These are phyloP conservation scores for Orthonevra nobilis DNA, from an alignment of 2,888 invertebrate species.

Conservation along the genomic window DNA sequence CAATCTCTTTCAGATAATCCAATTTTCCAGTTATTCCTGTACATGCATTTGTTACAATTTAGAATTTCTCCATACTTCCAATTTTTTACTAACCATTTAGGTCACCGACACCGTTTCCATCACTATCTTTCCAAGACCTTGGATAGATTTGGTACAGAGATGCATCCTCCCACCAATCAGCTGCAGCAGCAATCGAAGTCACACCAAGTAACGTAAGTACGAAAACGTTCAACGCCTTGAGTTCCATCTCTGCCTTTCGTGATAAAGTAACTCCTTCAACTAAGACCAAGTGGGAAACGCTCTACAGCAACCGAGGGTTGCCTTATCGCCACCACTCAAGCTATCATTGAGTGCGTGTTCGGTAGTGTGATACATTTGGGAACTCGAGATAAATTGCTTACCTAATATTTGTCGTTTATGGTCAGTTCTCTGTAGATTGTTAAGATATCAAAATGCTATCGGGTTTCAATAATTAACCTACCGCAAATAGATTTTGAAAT, in stretches of 20 bases:
- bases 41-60: no score
- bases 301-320: not conserved
- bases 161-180: slow-evolving; percentile 92
- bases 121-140: slow-evolving; percentile 90
- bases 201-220: not conserved
- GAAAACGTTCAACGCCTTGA: not conserved
- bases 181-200: slow-evolving; percentile 30
- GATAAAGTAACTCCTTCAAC: not conserved
- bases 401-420: no score
- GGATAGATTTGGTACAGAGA: slow-evolving; percentile 93
- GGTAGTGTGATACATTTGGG: not conserved
- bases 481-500: no score
- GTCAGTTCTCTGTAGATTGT: no score
- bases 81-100: slow-evolving; percentile 83
- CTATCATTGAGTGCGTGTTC: not conserved
- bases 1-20: slow-evolving; percentile 85
- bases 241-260: slow-evolving; percentile 2
- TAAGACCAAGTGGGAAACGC: not conserved
- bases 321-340: not conserved
- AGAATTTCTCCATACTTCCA: not conserved
- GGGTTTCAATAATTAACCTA: no score
- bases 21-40: slow-evolving; percentile 83
- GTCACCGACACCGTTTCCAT: slow-evolving; percentile 92
- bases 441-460: no score
- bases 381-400: not conserved